phyloP scores from a whole-genome alignment of 1,140 invertebrate genomes.

The Eriocheir sinensis region DNA sequence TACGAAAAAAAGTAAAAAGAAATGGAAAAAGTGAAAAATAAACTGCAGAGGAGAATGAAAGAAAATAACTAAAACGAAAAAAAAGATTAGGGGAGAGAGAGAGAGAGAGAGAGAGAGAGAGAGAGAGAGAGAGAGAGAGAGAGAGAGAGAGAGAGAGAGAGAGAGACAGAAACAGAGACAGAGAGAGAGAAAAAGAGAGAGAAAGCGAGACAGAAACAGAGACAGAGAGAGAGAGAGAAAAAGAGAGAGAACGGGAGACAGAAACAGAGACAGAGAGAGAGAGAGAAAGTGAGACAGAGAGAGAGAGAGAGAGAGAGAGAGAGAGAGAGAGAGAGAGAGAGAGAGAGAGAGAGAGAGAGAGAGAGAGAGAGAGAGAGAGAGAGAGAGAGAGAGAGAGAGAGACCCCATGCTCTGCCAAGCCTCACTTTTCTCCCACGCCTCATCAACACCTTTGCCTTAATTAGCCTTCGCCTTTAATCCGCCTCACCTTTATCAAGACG shows the following conservation, averaged over 20 bases:
- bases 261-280: too few relatives aligned
- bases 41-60: too few relatives aligned
- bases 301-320: conserved; percentile 16
- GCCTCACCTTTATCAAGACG: neutral
- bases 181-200: conserved; percentile 23
- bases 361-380: conserved; percentile 48
- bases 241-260: too few relatives aligned
- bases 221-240: neutral
- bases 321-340: conserved; percentile 14
- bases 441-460: neutral
- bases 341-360: conserved; percentile 46
- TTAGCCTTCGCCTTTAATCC: neutral
- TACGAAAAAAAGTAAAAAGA: too few relatives aligned
- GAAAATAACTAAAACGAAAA: too few relatives aligned
- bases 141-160: conserved; percentile 10
- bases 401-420: neutral
- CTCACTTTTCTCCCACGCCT: too few relatives aligned
- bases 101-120: too few relatives aligned
- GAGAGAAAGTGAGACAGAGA: too few relatives aligned
- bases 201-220: neutral
- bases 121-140: neutral
- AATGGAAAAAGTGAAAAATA: too few relatives aligned
- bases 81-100: too few relatives aligned
- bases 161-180: neutral
- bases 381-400: conserved; percentile 50